These are phyloP conservation scores for Bradypus variegatus DNA, from an alignment of 2,797 vertebrate species.

Conservation along the genomic window DNA sequence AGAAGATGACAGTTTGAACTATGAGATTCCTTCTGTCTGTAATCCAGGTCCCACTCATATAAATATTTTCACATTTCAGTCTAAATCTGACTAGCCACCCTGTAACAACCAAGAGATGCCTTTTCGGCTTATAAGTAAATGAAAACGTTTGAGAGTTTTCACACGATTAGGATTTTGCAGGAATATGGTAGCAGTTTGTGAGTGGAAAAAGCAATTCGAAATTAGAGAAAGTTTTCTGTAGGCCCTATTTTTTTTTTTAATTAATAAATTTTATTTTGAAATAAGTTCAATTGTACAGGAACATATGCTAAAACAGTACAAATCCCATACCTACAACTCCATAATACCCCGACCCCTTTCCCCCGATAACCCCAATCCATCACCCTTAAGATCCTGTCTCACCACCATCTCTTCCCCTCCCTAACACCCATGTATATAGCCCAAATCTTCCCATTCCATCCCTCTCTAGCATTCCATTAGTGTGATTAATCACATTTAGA, in stretches of 20 bases:
- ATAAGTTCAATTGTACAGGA: no score
- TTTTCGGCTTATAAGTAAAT: constrained; percentile 22
- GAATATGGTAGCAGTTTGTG: not conserved
- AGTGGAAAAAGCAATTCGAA: not conserved
- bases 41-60: not conserved
- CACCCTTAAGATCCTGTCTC: no score
- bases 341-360: no score
- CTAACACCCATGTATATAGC: no score
- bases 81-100: not conserved
- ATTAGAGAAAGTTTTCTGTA: not conserved
- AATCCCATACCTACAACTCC: no score
- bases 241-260: not conserved
- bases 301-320: no score
- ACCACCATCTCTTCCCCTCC: no score
- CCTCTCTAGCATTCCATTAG: no score
- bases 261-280: no score
- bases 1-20: not conserved
- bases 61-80: constrained; percentile 6
- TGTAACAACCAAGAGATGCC: not conserved
- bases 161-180: not conserved
- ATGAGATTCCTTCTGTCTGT: not conserved
- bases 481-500: no score
- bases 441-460: no score
- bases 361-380: no score
- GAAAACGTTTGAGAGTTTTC: not conserved